Evolutionary conservation across 2,888 invertebrate genomes (phyloP).

Genomic region (Orthosia cruda): DNA sequence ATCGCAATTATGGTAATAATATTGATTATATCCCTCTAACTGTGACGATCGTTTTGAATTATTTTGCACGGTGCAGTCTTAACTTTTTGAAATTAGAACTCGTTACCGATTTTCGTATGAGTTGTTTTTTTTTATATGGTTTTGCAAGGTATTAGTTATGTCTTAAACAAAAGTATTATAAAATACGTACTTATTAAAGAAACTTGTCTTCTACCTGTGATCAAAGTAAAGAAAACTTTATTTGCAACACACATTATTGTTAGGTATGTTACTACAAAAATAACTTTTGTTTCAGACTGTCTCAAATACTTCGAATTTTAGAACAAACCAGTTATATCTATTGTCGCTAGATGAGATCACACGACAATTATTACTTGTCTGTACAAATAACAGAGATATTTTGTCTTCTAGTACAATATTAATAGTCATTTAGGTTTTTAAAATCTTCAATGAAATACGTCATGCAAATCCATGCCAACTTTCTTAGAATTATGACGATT

Average conservation of each 20-base stretch:
- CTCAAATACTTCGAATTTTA: slow-evolving; percentile 5
- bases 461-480: slow-evolving; percentile 60
- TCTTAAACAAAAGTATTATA: no score
- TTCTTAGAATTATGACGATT: slow-evolving; percentile 35
- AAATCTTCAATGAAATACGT: slow-evolving; percentile 66
- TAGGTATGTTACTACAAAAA: neutral
- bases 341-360: slow-evolving; percentile 14
- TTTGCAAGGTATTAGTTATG: no score
- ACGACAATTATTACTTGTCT: slow-evolving; percentile 4
- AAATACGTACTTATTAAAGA: no score
- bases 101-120: neutral
- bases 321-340: slow-evolving; percentile 7
- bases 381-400: slow-evolving; percentile 21
- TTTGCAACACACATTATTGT: no score
- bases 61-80: no score
- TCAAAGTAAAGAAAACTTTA: neutral
- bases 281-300: neutral
- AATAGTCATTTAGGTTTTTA: slow-evolving; percentile 27
- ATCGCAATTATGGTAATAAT: no score
- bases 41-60: no score
- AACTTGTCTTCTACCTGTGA: neutral
- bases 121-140: neutral
- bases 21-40: no score
- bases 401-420: slow-evolving; percentile 24
- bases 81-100: slow-evolving; percentile 43